A percentile compares a stretch with the other conserved stretches of the same genome.
phyloP scores from a whole-genome alignment of 1,140 invertebrate genomes.

The Cheumatopsyche charites region DNA sequence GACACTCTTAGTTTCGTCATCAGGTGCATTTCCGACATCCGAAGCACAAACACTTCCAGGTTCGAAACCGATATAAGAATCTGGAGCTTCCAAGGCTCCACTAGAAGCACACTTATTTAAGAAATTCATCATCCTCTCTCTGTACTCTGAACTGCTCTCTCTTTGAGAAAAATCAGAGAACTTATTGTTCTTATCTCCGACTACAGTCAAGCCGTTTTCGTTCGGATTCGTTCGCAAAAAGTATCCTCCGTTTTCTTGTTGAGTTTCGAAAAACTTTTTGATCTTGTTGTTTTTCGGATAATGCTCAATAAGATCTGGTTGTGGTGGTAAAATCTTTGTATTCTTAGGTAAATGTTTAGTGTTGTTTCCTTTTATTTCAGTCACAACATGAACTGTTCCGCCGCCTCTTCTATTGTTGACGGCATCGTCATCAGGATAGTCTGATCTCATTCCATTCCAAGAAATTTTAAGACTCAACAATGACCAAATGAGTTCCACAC shows the following conservation, averaged over 20 bases:
- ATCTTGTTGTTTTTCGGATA: conserved; percentile 61
- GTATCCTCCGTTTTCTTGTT: conserved; percentile 59
- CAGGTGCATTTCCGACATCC: neutral
- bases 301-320: conserved; percentile 62
- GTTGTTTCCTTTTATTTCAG: conserved; percentile 61
- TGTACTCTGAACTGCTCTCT: conserved; percentile 61
- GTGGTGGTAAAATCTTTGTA: conserved; percentile 56
- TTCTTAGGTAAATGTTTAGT: conserved; percentile 56
- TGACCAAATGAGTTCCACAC: conserved; percentile 67
- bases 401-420: conserved; percentile 53
- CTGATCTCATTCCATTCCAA: conserved; percentile 66
- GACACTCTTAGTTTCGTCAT: conserved; percentile 46
- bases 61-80: conserved; percentile 41
- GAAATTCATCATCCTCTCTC: conserved; percentile 61
- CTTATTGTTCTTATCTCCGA: conserved; percentile 23
- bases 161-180: conserved; percentile 51
- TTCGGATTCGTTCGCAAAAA: conserved; percentile 57
- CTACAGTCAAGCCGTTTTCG: conserved; percentile 45
- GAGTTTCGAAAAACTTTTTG: conserved; percentile 61
- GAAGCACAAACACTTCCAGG: conserved; percentile 40
- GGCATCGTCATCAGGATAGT: conserved; percentile 62
- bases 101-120: conserved; percentile 51
- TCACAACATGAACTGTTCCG: conserved; percentile 60
- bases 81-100: conserved; percentile 25
- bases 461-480: conserved; percentile 64